Conservation (phyloP, 2,113 vertebrate species). For the Anarrhichthys ocellatus region DNA sequence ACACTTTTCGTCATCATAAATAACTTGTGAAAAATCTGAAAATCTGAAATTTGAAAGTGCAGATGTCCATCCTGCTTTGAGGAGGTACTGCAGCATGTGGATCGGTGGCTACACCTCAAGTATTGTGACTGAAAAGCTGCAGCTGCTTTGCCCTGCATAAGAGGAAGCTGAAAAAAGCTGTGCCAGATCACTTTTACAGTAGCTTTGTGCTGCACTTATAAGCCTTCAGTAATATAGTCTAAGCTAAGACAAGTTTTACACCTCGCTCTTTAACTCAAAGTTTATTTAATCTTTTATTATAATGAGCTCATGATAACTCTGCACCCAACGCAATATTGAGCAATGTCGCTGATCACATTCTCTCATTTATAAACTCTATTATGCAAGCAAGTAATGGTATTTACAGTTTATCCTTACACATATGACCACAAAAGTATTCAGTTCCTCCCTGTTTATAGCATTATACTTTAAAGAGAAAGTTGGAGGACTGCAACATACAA, state of each 20-base stretch:
- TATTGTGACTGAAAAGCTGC: constrained; percentile 18
- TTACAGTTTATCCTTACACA: not conserved
- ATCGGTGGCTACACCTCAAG: constrained; percentile 7
- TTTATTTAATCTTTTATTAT: not conserved
- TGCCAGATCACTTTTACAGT: not conserved
- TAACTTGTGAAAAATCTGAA: not conserved
- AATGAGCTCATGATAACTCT: not conserved
- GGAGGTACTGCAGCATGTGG: not conserved
- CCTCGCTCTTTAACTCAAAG: not conserved
- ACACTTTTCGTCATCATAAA: not conserved
- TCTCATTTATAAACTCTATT: not conserved
- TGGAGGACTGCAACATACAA: not conserved
- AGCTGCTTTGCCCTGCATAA: not conserved
- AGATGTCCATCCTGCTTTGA: not conserved
- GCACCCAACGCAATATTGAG: not conserved
- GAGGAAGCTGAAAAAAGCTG: constrained; percentile 11
- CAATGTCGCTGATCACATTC: not conserved
- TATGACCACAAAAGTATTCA: not conserved
- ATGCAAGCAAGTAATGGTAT: not conserved
- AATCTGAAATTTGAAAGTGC: not conserved
- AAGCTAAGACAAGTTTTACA: not conserved
- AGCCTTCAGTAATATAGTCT: not conserved
- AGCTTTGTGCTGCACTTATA: not conserved
- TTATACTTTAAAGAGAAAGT: not conserved
- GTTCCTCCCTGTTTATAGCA: not conserved